These are phyloP conservation scores for Eupeodes luniger DNA, from an alignment of 2,888 invertebrate genomes.

Conservation along the genomic window DNA sequence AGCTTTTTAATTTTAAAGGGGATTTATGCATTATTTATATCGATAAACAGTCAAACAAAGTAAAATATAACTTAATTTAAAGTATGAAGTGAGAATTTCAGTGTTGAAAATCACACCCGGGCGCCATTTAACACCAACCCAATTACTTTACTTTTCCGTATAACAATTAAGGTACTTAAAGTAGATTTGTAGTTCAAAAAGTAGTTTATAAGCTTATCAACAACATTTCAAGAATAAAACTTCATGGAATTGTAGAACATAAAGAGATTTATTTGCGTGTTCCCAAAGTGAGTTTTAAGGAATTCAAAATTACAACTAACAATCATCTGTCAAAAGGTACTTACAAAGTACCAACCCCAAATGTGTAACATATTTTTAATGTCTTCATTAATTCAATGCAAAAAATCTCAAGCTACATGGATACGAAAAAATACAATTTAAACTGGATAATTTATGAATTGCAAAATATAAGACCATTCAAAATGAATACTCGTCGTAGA, in stretches of 20 bases:
- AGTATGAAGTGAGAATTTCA: too few relatives aligned
- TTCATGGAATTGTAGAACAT: background rate
- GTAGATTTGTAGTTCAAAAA: background rate
- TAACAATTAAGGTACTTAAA: too few relatives aligned
- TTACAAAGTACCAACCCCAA: background rate
- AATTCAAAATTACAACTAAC: background rate
- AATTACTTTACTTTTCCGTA: too few relatives aligned
- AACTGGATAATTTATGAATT: constrained; percentile 15
- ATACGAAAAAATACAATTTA: background rate
- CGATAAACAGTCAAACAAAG: too few relatives aligned
- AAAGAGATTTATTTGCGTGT: background rate
- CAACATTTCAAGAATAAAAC: background rate
- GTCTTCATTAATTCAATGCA: background rate
- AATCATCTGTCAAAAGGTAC: background rate
- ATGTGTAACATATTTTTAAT: constrained; percentile 10
- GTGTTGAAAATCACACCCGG: too few relatives aligned
- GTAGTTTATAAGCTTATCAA: background rate
- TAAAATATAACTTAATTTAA: too few relatives aligned
- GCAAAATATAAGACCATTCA: background rate
- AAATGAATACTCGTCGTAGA: background rate
- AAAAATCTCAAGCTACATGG: background rate
- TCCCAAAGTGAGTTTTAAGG: background rate
- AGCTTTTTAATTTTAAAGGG: too few relatives aligned
- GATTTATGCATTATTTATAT: too few relatives aligned
- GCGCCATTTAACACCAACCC: too few relatives aligned